These are phyloP conservation scores for Leuciscus waleckii DNA, from an alignment of 2,797 vertebrate genomes.

Conservation along the genomic window DNA sequence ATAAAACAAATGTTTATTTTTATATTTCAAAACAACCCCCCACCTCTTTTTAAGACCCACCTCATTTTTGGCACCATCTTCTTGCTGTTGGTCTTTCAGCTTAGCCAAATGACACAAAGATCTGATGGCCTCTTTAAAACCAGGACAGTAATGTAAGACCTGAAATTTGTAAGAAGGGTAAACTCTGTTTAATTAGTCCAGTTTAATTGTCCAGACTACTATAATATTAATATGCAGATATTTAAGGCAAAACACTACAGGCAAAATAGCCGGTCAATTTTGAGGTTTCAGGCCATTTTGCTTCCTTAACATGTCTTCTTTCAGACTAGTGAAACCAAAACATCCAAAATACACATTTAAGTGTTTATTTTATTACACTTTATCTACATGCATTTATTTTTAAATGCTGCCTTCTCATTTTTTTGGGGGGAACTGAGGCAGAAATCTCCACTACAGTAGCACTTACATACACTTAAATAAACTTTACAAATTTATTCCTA, in stretches of 20 bases:
- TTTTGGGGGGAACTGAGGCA: no score
- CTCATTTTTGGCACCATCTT: slow-evolving; percentile 76
- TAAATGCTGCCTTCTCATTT: background rate
- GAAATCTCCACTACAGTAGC: background rate
- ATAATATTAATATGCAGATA: background rate
- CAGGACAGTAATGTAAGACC: slow-evolving; percentile 96
- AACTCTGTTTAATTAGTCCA: background rate
- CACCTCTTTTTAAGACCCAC: slow-evolving; percentile 48
- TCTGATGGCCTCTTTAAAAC: slow-evolving; percentile 92
- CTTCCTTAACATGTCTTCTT: background rate
- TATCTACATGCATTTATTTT: background rate
- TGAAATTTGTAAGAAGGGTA: slow-evolving; percentile 62
- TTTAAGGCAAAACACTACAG: background rate
- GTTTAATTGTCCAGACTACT: background rate
- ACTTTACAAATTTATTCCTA: no score
- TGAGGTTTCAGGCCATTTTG: background rate
- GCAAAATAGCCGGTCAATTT: background rate
- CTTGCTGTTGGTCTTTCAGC: slow-evolving; percentile 81
- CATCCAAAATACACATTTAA: background rate
- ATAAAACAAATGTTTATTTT: no score
- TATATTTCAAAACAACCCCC: no score
- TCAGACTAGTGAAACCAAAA: background rate
- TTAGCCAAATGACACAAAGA: slow-evolving; percentile 85
- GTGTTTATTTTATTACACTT: background rate
- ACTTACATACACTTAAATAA: no score